Evolutionary conservation across 2,888 invertebrate species (phyloP).

Genomic region (Standfussiana lucernea): DNA sequence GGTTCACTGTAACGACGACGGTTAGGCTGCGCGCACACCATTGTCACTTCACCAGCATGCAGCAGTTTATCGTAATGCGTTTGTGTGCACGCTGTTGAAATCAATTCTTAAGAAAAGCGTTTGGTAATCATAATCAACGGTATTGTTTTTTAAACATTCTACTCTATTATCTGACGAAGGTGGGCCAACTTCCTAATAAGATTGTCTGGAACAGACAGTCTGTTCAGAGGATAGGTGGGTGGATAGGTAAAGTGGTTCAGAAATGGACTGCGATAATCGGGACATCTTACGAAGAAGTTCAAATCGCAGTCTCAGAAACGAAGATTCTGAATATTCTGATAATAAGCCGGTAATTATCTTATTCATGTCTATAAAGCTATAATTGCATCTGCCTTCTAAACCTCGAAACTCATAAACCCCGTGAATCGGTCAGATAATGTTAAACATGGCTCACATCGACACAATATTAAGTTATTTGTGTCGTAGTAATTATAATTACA

Average conservation of each 20-base stretch:
- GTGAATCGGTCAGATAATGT: conserved; percentile 1
- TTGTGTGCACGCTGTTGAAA: conserved; percentile 9
- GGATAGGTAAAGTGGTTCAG: not conserved
- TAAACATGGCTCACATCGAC: not conserved
- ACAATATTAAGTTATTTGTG: conserved; percentile 45
- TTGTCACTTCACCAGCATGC: conserved; percentile 49
- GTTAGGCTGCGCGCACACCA: conserved; percentile 43
- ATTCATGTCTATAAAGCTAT: not conserved
- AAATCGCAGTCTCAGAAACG: not conserved
- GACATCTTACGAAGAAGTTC: not conserved
- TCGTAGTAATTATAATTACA: conserved; percentile 39
- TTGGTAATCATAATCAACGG: not conserved
- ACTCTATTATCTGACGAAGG: not conserved
- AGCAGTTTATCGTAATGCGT: conserved; percentile 6
- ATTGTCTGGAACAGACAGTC: not conserved
- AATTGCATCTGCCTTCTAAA: not conserved
- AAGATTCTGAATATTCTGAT: not conserved
- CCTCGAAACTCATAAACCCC: not conserved
- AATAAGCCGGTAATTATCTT: not conserved
- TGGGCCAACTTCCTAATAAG: not conserved
- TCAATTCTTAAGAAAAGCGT: not conserved
- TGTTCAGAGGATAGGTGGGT: too few species aligned
- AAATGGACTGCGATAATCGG: not conserved
- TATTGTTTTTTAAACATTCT: not conserved
- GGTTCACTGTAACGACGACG: conserved; percentile 48